Conservation (phyloP, 2,113 vertebrate species). For the Aix galericulata region DNA sequence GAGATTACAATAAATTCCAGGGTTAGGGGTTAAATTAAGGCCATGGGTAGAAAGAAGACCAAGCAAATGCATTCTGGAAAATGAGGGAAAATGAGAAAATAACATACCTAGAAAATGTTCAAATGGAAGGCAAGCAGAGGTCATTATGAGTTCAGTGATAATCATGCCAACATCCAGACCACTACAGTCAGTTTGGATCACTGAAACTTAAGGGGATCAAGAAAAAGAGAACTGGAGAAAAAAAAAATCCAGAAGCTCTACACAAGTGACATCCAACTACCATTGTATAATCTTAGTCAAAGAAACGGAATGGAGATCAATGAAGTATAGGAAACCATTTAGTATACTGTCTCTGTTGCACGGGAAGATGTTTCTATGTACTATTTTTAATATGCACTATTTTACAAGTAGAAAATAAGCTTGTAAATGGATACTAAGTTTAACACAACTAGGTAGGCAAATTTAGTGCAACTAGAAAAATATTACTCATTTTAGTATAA, state of each 20-base stretch:
- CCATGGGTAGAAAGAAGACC: background rate
- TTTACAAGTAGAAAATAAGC: background rate
- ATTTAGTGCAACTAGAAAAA: background rate
- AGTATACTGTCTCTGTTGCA: background rate
- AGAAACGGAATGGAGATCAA: background rate
- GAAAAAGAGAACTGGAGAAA: background rate
- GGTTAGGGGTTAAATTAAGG: background rate
- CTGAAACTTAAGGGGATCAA: background rate
- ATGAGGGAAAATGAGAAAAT: background rate
- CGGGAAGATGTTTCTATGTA: background rate
- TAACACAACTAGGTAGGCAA: background rate
- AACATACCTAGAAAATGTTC: background rate
- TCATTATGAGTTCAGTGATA: background rate
- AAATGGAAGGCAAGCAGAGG: background rate
- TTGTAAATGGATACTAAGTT: background rate
- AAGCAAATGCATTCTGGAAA: background rate
- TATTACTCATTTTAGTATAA: background rate
- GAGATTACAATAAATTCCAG: background rate
- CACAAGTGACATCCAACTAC: background rate
- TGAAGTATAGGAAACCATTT: background rate
- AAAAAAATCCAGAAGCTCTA: background rate
- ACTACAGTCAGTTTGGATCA: background rate
- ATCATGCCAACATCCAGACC: background rate
- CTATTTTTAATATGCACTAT: background rate
- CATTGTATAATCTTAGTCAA: background rate